Conservation (phyloP, 2,888 invertebrate genomes). For the Tenthredo mesomela region DNA sequence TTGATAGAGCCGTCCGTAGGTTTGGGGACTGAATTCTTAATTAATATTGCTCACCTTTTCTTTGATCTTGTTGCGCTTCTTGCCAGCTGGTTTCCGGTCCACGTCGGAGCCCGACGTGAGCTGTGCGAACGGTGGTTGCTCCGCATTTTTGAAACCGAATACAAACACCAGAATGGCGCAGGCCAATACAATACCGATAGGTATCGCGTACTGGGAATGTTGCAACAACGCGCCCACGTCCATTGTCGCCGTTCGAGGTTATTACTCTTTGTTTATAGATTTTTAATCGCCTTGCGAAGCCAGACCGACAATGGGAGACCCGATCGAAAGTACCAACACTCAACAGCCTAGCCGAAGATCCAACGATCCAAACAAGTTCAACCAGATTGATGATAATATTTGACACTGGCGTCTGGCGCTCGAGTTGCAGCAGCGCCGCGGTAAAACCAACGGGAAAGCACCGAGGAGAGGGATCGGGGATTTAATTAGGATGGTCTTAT, state of each 20-base stretch:
- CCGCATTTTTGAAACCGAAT: constrained; percentile 89
- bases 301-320: neutral
- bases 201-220: constrained; percentile 79
- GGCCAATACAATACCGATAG: constrained; percentile 84
- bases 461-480: neutral
- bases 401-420: constrained; percentile 38
- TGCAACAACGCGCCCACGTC: constrained; percentile 71
- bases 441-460: constrained; percentile 30
- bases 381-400: constrained; percentile 19
- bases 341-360: neutral
- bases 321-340: neutral
- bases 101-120: constrained; percentile 81
- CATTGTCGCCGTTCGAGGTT: constrained; percentile 62
- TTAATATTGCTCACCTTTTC: constrained; percentile 83
- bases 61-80: constrained; percentile 84
- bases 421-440: constrained; percentile 20
- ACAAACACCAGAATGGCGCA: constrained; percentile 88
- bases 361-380: constrained; percentile 8
- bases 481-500: neutral
- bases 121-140: constrained; percentile 90
- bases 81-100: constrained; percentile 85
- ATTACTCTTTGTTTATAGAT: neutral
- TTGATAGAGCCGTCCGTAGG: neutral
- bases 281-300: constrained; percentile 6
- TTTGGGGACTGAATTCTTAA: constrained; percentile 47